Base-by-base conservation (phyloP, 2,888 invertebrate species). In the Rosalia funebris region DNA sequence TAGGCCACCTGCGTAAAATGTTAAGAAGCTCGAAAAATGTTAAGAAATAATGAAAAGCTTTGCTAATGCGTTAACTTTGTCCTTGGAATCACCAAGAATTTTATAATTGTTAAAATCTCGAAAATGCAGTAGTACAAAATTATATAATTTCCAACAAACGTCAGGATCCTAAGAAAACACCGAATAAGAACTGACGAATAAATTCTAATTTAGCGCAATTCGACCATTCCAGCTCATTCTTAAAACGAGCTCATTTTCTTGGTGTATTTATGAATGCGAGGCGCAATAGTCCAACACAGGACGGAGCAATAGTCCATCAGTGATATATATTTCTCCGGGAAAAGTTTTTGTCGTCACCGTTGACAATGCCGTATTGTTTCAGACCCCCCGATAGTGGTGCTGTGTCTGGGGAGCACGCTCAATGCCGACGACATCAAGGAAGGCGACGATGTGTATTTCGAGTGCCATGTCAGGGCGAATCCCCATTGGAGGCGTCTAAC, bases 381-480 rank as follows among this genome's bases (percentile, higher is more conserved):
- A 95, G 95, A 93, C 84, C 91, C 93, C 10, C 95, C 95, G 45
- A 89, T 93, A 77, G 93, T 95, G 64, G 88, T 89, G 54, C 82
- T 95, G 71, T 86, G 90, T 62, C 85, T 95, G 69, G 95, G 95
- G 76, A 91, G 92, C 77, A 93, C 93, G 59, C 84, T 95, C 70
- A 90, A 91, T 74, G 89, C 92, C 58, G 90, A 91, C 69, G 93
- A 94, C 84, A 95, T 95, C 84, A 95, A 94, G 82, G 95, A 95
- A 82, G 93, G 94, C 50, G 94, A 93, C 77, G 94, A 94, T 83
- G 93, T 94, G 62, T 94, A 94, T 84, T 94, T 95, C 83, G 95
- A 95, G 84, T 95, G 95, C 83, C 92, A 93, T 84, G 92, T 95
- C 76, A 89, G 91, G 76, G 91, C 95, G 73, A 93, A 94, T 84